These are phyloP conservation scores for Sinelater perroti DNA, from an alignment of 2,888 invertebrate species.

Conservation along the genomic window DNA sequence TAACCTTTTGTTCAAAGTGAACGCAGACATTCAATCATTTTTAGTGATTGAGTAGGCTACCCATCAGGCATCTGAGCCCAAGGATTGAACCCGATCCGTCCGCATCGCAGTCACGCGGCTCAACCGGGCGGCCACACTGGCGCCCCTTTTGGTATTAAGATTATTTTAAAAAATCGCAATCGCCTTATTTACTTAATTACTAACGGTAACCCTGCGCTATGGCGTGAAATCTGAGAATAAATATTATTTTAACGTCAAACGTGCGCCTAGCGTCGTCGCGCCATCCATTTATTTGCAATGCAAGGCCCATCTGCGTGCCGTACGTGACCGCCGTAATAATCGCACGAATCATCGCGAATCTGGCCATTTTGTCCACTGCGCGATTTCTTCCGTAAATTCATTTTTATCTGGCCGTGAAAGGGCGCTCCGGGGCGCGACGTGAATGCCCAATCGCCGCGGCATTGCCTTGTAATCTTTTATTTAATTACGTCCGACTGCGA, in stretches of 20 bases:
- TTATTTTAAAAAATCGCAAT: too few relatives aligned
- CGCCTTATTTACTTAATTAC: too few relatives aligned
- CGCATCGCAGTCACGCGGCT: too few relatives aligned
- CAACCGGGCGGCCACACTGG: too few relatives aligned
- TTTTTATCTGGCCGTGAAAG: conserved; percentile 57
- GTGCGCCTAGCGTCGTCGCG: conserved; percentile 23
- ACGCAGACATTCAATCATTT: too few relatives aligned
- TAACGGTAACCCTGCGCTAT: too few relatives aligned
- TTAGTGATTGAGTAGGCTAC: too few relatives aligned
- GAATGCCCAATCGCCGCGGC: conserved; percentile 33
- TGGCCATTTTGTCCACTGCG: conserved; percentile 59
- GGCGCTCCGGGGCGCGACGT: conserved; percentile 48
- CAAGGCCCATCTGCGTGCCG: conserved; percentile 38
- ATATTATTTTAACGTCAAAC: conserved; percentile 30
- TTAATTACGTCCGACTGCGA: conserved; percentile 25
- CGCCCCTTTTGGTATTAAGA: too few relatives aligned
- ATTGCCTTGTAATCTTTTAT: conserved; percentile 32
- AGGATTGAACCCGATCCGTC: too few relatives aligned
- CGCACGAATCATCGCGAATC: conserved; percentile 57
- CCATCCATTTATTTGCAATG: conserved; percentile 31
- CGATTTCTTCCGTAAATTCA: conserved; percentile 59
- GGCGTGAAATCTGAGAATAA: conserved; percentile 24
- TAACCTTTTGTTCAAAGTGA: too few relatives aligned
- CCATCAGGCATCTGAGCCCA: too few relatives aligned
- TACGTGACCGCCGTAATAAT: conserved; percentile 45